These are phyloP conservation scores for Trimorus sp. DNA, from an alignment of 2,888 invertebrate species.

Conservation along the genomic window DNA sequence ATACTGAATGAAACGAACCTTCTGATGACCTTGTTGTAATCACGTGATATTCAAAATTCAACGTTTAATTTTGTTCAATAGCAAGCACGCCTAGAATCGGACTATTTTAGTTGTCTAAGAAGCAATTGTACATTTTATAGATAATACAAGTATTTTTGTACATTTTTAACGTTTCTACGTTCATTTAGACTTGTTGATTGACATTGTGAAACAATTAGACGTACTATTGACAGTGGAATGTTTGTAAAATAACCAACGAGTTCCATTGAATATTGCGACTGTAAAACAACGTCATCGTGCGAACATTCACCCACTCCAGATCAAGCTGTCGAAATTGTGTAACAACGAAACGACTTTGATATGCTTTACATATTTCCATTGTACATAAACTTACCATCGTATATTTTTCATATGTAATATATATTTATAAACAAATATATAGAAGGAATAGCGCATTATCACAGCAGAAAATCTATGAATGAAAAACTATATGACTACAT, in stretches of 20 bases:
- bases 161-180: too few relatives aligned
- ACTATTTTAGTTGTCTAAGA: too few relatives aligned
- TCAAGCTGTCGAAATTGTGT: constrained; percentile 16
- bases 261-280: too few relatives aligned
- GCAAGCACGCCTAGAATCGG: not conserved
- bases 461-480: constrained; percentile 41
- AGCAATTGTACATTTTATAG: too few relatives aligned
- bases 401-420: constrained; percentile 78
- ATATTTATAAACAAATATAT: constrained; percentile 70
- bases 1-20: too few relatives aligned
- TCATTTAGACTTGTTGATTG: not conserved
- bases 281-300: constrained; percentile 10
- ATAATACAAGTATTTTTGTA: too few relatives aligned
- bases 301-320: not conserved
- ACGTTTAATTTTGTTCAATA: not conserved
- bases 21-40: too few relatives aligned
- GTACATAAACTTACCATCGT: constrained; percentile 78
- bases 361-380: constrained; percentile 76
- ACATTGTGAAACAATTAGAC: not conserved
- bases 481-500: constrained; percentile 34
- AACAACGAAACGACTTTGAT: constrained; percentile 68
- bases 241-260: not conserved
- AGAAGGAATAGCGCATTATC: not conserved
- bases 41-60: not conserved
- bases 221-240: not conserved